Base-by-base conservation (phyloP, 1,140 invertebrate genomes). In the Brachionus paranguensis region DNA sequence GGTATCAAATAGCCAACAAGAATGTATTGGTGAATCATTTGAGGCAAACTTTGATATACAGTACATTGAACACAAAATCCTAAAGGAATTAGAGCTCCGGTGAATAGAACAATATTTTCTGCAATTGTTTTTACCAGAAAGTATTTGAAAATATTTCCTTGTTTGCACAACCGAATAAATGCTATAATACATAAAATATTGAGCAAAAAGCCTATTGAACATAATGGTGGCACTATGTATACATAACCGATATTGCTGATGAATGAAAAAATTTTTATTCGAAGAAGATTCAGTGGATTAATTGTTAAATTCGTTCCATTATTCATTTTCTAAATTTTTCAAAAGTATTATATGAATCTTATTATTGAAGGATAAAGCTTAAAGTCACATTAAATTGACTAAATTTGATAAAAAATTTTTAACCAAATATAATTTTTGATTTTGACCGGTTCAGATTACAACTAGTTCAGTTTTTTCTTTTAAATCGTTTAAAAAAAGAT, bases 111-210 rank as follows among this genome's bases (percentile, higher is more conserved):
- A 20, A 24, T 74, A 41, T 12, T 43, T 7, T 74, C 70, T 17
- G 41, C 70, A 24, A 74, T 45, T 43, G 70, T 74, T 20, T 74
- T 74, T 0, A 33, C 17, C 12, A 74, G 17, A 74, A 74, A 74
- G 17, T 74, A 74, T 74, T 74, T 74, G 17, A 43, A 74, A 24
- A 74, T 74, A 20, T 43, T 74, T 74, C 70, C 70, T 43, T 74
- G 33, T 43, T 43, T 14, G 8, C 37, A 43, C 17, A 74, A 41
- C 5, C 11, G 37, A n/a, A 43, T 17, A 20, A 74, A 74, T 45
- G 20, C 27, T 17, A 45, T 20, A n/a, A 74, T 74, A n/a, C 37
- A 17, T 24, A 74, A 17, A 2, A 41, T 24, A 43, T 74, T 74
- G 14, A 74, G 37, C 10, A 74, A 43, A 45, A 74, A 74, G 17